phyloP scores from a whole-genome alignment of 2,113 vertebrate genomes.

The Otus sunia region DNA sequence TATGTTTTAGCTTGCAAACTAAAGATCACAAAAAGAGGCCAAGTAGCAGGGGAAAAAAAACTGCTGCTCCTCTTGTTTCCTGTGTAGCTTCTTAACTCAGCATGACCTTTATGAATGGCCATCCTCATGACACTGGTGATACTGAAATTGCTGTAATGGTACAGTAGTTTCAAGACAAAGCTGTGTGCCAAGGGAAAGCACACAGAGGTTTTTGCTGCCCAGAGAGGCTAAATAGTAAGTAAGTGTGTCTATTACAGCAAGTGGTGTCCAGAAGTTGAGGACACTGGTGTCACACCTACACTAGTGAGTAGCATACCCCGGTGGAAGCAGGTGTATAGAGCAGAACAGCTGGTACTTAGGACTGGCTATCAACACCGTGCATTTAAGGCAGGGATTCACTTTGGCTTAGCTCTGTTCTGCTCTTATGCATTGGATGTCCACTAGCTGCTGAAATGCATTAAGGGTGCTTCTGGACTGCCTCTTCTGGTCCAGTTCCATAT shows the following conservation, averaged over 20 bases:
- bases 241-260: neutral
- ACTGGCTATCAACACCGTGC: neutral
- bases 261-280: neutral
- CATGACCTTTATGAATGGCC: neutral
- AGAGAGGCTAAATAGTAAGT: neutral
- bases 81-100: neutral
- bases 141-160: neutral
- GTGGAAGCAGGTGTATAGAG: neutral
- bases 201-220: neutral
- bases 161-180: neutral
- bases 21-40: neutral
- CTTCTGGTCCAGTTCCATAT: neutral
- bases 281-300: neutral
- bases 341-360: neutral
- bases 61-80: neutral
- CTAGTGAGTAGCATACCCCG: neutral
- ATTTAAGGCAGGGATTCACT: neutral
- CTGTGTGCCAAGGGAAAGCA: neutral
- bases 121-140: neutral
- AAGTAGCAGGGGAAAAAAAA: neutral
- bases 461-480: neutral
- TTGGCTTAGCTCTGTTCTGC: neutral
- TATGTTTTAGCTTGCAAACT: neutral
- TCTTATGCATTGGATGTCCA: neutral
- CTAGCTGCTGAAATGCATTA: neutral